Evolutionary conservation across 2,797 vertebrate genomes (phyloP).

Genomic region (Eulemur mongoz): DNA sequence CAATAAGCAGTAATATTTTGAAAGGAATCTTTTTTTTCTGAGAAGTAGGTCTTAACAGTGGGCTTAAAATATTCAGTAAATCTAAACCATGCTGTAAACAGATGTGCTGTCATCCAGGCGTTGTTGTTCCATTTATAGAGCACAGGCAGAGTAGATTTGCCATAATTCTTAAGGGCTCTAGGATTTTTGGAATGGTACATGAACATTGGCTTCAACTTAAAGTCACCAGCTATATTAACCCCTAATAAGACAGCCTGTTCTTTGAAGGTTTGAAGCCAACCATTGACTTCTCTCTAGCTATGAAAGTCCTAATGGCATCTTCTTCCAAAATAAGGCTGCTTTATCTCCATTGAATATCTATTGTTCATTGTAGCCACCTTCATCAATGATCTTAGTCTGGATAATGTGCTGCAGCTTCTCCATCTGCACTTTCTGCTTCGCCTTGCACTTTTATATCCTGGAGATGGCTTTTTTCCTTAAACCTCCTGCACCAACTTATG

Average conservation of each 20-base stretch:
- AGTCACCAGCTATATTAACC: background rate
- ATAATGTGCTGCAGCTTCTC: background rate
- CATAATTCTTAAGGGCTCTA: background rate
- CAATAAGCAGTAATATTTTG: background rate
- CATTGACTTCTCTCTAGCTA: background rate
- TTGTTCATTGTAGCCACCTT: background rate
- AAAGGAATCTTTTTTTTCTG: background rate
- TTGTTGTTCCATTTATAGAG: background rate
- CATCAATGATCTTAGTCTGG: background rate
- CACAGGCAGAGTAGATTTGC: background rate
- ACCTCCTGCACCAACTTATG: background rate
- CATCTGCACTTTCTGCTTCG: background rate
- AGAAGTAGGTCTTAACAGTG: background rate
- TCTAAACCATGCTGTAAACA: background rate
- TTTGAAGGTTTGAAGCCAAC: background rate
- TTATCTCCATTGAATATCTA: background rate
- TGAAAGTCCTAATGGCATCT: background rate
- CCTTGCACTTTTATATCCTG: background rate
- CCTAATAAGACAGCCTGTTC: background rate
- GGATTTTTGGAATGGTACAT: background rate
- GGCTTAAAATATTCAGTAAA: background rate
- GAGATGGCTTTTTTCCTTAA: background rate
- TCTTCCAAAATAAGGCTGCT: background rate
- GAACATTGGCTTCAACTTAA: background rate
- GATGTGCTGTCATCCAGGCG: background rate